Percentiles rank a stretch among this genome's conserved stretches.
Evolutionary conservation across 2,797 vertebrate genomes (phyloP).

Genomic region (Microctenopoma stevenorrisi): DNA sequence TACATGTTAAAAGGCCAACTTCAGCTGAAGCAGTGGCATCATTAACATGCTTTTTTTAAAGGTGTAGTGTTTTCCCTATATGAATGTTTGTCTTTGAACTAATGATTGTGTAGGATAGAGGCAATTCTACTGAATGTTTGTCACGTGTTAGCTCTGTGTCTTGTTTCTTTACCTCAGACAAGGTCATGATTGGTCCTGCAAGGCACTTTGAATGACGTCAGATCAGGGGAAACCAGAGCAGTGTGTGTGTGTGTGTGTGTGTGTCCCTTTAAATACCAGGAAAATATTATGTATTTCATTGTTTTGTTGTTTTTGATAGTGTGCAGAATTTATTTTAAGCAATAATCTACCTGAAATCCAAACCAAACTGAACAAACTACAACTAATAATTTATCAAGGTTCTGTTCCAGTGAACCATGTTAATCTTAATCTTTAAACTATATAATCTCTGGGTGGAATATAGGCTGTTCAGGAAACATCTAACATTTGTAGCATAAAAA

Average conservation of each 20-base stretch:
- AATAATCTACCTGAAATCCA: constrained; percentile 64
- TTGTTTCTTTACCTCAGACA: constrained; percentile 70
- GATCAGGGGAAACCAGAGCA: constrained; percentile 31
- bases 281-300: constrained; percentile 19
- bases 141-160: constrained; percentile 45
- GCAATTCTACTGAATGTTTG: constrained; percentile 40
- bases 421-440: constrained; percentile 11
- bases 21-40: constrained; percentile 50
- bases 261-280: constrained; percentile 31
- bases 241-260: not conserved
- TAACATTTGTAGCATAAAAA: constrained; percentile 10
- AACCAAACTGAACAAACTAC: not conserved
- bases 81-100: constrained; percentile 40
- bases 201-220: constrained; percentile 50
- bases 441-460: not conserved
- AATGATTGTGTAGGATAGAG: constrained; percentile 41
- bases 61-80: constrained; percentile 27
- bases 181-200: constrained; percentile 46
- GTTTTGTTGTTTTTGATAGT: not conserved
- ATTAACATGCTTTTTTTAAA: constrained; percentile 29
- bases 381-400: constrained; percentile 27
- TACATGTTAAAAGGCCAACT: constrained; percentile 51
- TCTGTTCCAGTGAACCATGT: constrained; percentile 19
- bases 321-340: constrained; percentile 57
- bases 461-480: constrained; percentile 9